Conservation (phyloP, 2,113 vertebrate genomes). For the Fulica atra region DNA sequence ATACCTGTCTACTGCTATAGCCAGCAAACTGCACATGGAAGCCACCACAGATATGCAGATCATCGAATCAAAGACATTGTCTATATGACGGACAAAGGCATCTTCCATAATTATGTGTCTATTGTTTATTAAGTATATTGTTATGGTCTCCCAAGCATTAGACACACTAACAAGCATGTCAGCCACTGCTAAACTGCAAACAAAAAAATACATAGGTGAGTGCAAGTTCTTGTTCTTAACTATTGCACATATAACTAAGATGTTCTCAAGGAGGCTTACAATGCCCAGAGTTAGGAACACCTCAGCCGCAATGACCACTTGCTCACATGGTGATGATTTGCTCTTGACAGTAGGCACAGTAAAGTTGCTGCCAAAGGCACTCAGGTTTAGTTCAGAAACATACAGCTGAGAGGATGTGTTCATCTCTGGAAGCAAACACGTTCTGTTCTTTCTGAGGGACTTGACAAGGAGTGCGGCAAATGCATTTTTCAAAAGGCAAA, state of each 20-base stretch:
- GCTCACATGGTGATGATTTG: slow-evolving; percentile 77
- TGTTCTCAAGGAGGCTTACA: slow-evolving; percentile 93
- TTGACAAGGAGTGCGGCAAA: slow-evolving; percentile 24
- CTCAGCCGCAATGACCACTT: slow-evolving; percentile 82
- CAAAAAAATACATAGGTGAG: slow-evolving; percentile 96
- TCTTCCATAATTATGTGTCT: slow-evolving; percentile 88
- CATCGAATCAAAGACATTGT: slow-evolving; percentile 95
- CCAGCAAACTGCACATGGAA: slow-evolving; percentile 94
- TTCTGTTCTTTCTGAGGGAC: slow-evolving; percentile 37
- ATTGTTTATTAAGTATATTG: slow-evolving; percentile 91
- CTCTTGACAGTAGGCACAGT: slow-evolving; percentile 55
- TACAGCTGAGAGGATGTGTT: slow-evolving; percentile 58
- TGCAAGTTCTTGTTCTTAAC: slow-evolving; percentile 95
- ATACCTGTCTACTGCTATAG: slow-evolving; percentile 93
- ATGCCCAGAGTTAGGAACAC: slow-evolving; percentile 92
- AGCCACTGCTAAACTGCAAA: slow-evolving; percentile 93
- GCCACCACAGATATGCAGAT: slow-evolving; percentile 97
- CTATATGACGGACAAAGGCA: slow-evolving; percentile 88
- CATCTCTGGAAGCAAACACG: slow-evolving; percentile 60
- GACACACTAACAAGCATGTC: slow-evolving; percentile 96
- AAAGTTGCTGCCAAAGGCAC: slow-evolving; percentile 56
- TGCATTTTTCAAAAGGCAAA: slow-evolving; percentile 37
- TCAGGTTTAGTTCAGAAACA: slow-evolving; percentile 68
- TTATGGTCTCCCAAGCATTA: slow-evolving; percentile 93
- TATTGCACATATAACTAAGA: slow-evolving; percentile 90